Base-by-base conservation (phyloP, 2,888 invertebrate genomes). In the Mesochorus sp. region DNA sequence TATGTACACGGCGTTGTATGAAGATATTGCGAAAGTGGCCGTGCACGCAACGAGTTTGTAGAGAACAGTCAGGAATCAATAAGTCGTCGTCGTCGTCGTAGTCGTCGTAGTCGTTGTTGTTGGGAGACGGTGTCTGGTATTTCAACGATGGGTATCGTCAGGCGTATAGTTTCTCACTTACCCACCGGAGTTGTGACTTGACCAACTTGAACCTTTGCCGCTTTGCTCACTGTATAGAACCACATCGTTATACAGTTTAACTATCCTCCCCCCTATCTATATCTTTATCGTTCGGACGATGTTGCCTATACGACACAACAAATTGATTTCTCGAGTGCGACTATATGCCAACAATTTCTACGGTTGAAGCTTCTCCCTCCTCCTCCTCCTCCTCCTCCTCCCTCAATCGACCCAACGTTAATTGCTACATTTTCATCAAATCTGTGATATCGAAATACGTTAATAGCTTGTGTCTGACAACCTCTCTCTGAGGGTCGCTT, bases 111-210 rank as follows among this genome's bases (percentile, higher is more conserved):
- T n/a, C n/a, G n/a, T n/a, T n/a, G n/a, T n/a, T n/a, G n/a, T n/a
- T n/a, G n/a, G n/a, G n/a, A n/a, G 66, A 78, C 68, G 64, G 62
- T 64, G 74, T 70, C 70, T 74, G 74, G 61, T 74, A 71, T 71
- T 74, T 61, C 70, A 66, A 21, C 57, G 44, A 55, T 51, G 51
- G 42, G 5, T 64, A 14, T 31, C 61, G 2, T 51, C 57, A 34
- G 21, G 44, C 53, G 47, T 49, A 61, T 51, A 68, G 73, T 74
- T 62, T 78, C 62, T 68, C 59, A 68, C 67, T 72, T 68, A 64
- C 34, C 57, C 57, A 70, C 26, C 42, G 19, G 57, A 66, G 59
- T 71, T 70, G 51, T 66, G 68, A 64, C n/a, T n/a, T n/a, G n/a
- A n/a, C n/a, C n/a, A n/a, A n/a, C n/a, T n/a, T n/a, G n/a, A n/a